A percentile compares a stretch with the other conserved stretches of the same genome.
phyloP scores from a whole-genome alignment of 2,888 invertebrate genomes.

The Aromia moschata region DNA sequence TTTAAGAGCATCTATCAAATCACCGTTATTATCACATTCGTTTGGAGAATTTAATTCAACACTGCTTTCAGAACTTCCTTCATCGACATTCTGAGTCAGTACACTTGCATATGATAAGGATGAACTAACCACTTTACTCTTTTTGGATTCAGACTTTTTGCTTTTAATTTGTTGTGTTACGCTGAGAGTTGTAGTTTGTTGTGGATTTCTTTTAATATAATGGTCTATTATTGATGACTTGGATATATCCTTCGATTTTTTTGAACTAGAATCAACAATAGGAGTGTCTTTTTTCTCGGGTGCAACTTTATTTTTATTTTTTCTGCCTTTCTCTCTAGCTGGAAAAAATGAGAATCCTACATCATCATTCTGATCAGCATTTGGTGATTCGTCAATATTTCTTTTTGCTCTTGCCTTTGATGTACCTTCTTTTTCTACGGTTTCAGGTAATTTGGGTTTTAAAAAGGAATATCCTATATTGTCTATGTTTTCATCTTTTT shows the following conservation, averaged over 20 bases:
- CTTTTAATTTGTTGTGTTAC: constrained; percentile 17
- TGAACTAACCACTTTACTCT: constrained; percentile 49
- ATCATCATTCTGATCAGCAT: constrained; percentile 28
- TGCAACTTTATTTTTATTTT: constrained; percentile 33
- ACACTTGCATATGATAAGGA: constrained; percentile 49
- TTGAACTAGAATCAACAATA: constrained; percentile 29
- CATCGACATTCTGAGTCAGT: constrained; percentile 33
- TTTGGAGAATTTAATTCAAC: neutral
- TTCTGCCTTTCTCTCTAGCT: constrained; percentile 43
- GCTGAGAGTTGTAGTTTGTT: constrained; percentile 10
- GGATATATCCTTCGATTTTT: constrained; percentile 32
- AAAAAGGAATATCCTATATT: constrained; percentile 40
- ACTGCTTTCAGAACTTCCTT: neutral
- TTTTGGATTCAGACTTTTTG: constrained; percentile 36
- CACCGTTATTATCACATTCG: neutral
- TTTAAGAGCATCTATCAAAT: no score
- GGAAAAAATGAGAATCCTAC: constrained; percentile 46
- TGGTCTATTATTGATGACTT: constrained; percentile 45
- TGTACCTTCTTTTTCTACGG: constrained; percentile 13
- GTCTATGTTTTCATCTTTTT: constrained; percentile 25
- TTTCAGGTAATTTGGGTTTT: constrained; percentile 15
- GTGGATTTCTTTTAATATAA: constrained; percentile 32
- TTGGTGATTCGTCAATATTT: constrained; percentile 18
- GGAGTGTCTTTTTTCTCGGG: constrained; percentile 31
- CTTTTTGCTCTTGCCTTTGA: constrained; percentile 20